Conservation (phyloP, 2,888 invertebrate species). For the Phanerotoma sp. region DNA sequence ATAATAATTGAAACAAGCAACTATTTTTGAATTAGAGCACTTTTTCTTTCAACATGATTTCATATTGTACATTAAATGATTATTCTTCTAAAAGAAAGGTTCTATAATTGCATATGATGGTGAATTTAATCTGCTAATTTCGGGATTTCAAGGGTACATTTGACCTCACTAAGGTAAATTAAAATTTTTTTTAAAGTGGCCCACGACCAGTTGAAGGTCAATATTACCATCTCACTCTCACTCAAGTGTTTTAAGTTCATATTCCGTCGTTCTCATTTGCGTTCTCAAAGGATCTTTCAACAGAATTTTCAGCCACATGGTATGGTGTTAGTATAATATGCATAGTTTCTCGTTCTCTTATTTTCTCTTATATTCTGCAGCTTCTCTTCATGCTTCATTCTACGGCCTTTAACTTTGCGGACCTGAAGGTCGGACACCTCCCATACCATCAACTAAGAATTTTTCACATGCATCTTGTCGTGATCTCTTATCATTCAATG, state of each 20-base stretch:
- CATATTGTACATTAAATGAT: too few species aligned
- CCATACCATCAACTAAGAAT: slow-evolving; percentile 7
- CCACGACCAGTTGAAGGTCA: slow-evolving; percentile 14
- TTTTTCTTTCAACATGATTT: too few species aligned
- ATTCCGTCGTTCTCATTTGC: slow-evolving; percentile 7
- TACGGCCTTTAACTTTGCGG: slow-evolving; percentile 17
- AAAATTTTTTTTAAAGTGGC: slow-evolving; percentile 5
- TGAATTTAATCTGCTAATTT: slow-evolving; percentile 6
- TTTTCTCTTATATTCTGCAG: slow-evolving; percentile 23
- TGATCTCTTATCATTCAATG: slow-evolving; percentile 9
- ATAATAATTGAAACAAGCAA: too few species aligned
- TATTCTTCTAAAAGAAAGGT: too few species aligned
- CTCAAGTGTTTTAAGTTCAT: neutral
- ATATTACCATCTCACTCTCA: slow-evolving; percentile 6
- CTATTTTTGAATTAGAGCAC: too few species aligned
- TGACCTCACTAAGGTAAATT: neutral
- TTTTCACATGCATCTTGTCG: slow-evolving; percentile 1
- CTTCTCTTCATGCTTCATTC: slow-evolving; percentile 6
- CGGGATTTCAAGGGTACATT: neutral
- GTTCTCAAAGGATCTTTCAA: slow-evolving; percentile 6
- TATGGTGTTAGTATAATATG: slow-evolving; percentile 7
- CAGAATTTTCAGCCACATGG: slow-evolving; percentile 21
- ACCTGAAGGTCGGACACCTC: slow-evolving; percentile 29
- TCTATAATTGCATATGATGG: too few species aligned
- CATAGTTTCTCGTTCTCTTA: slow-evolving; percentile 9